These are phyloP conservation scores for Phoxinus dragarum DNA, from an alignment of 2,797 vertebrate genomes.

Conservation along the genomic window DNA sequence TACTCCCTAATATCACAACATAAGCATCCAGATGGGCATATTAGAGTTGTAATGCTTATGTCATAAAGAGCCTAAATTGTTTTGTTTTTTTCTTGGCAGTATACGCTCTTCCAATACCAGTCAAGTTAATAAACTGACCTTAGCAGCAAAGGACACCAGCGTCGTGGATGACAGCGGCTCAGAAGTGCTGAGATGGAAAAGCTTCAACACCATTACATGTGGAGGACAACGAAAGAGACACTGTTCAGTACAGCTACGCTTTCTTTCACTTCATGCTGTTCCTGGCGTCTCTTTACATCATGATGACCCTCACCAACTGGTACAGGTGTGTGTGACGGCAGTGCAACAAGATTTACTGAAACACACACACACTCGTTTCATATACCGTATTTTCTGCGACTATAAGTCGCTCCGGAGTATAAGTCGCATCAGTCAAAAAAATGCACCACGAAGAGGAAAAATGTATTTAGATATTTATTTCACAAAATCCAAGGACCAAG, in stretches of 20 bases:
- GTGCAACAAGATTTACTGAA: not conserved
- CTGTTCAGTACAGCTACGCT: constrained; percentile 90
- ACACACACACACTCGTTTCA: no score
- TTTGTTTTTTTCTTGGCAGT: constrained; percentile 69
- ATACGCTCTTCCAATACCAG: constrained; percentile 91
- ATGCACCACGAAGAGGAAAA: no score
- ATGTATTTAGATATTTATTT: no score
- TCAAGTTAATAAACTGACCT: constrained; percentile 91
- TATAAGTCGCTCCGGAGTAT: no score
- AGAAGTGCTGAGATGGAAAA: constrained; percentile 67
- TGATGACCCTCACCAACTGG: constrained; percentile 98
- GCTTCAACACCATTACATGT: constrained; percentile 71
- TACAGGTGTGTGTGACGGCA: constrained; percentile 86
- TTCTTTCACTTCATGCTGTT: constrained; percentile 92
- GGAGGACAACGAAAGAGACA: constrained; percentile 86
- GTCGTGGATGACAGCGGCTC: constrained; percentile 78
- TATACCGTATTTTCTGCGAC: no score
- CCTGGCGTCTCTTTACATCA: constrained; percentile 92
- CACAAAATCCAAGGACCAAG: no score
- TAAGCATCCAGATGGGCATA: not conserved
- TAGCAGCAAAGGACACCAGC: constrained; percentile 83
- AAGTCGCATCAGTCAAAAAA: no score
- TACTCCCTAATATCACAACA: not conserved
- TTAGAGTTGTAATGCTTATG: not conserved
- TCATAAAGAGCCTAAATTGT: not conserved